Base-by-base conservation (phyloP, 2,797 vertebrate genomes). In the Brotula barbata region DNA sequence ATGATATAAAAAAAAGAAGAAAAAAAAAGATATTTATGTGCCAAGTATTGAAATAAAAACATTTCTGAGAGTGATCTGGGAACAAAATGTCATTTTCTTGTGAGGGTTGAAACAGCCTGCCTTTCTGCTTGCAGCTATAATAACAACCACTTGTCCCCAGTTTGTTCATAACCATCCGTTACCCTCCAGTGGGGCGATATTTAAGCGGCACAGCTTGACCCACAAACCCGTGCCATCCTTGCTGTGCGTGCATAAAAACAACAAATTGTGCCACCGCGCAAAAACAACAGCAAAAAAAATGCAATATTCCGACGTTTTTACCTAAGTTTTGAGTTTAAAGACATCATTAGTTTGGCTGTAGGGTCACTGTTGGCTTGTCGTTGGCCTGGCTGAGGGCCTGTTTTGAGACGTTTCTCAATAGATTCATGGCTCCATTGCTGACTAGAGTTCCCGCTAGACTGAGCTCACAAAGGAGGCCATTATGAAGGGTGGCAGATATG, bases 401-500 rank as follows among this genome's bases (percentile, higher is more conserved):
- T 74, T 81, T 73, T 54, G 66, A 84, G 85, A 84, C 67, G 68
- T 83, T 89, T 88, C 85, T 85, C 84, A 75, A 75, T 79, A 84
- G 81, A 88, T 84, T 88, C 74, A 80, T 78, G 77, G 79, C 82
- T 87, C 74, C 73, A 78, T 87, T 85, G 68, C 77, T 72, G 81
- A 76, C 73, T 70, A 60, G 33, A 53, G 59, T 71, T 88, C 89
- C 78, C 85, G 33, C 74, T 60, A 80, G 86, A 83, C 71, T 46
- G 20, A 71, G 72, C 72, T 81, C 85, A 87, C 85, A 89, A 82
- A 87, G 83, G 78, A 65, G 62, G 77, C 69, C 73, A 74, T 90
- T 90, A 88, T 89, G 71, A 71, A 73, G 81, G 90, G 90, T 91
- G 91, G 89, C 91, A 91, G 91, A 93, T 89, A 87, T 86, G 92